Base-by-base conservation (phyloP, 2,113 vertebrate genomes). In the Sapajus apella region DNA sequence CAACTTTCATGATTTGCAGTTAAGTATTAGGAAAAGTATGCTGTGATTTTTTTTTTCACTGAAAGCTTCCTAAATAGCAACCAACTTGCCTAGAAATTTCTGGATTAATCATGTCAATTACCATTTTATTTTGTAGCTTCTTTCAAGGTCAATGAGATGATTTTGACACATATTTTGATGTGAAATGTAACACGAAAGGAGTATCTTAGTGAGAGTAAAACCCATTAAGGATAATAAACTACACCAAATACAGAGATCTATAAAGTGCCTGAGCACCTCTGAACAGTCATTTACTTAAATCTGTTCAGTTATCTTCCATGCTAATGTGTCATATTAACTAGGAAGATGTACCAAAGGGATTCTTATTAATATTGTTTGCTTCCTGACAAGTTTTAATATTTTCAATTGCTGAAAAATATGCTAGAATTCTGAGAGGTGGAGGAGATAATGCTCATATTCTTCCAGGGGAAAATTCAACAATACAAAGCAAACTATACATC, bases 151-250 rank as follows among this genome's bases (percentile, higher is more conserved):
- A 92, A 20, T 45, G 73, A 61, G 20, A 80, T 70, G 61, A 80
- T 76, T 92, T 84, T 94, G 55, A 83, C 61, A 70, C 13, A 87
- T 35, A 80, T 95, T 95, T 90, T 92, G 30, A 87, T 73, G 14
- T 66, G 16, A 90, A 92, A 79, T 37, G 73, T 94, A 47, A 45
- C 82, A 56, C 1, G 17, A 76, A 68, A 58, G 7, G 7, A 82
- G 20, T 84, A 83, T 73, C 85, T 79, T 90, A 76, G 10, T 85
- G 27, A 70, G 25, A 90, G 25, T 47, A 35, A 21, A 6, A 27
- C 61, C 3, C 40, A 70, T 47, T 92, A 86, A 94, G 16, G n/a
- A 68, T 87, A 94, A 86, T 66, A 43, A 94, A 72, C 35, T 25
- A 56, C 17, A 90, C 21, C 30, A 93, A 90, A 87, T 61, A 76